Percentiles rank a stretch among this genome's conserved stretches.
Evolutionary conservation across 2,113 vertebrate species (phyloP).

Genomic region (Passer montanus): DNA sequence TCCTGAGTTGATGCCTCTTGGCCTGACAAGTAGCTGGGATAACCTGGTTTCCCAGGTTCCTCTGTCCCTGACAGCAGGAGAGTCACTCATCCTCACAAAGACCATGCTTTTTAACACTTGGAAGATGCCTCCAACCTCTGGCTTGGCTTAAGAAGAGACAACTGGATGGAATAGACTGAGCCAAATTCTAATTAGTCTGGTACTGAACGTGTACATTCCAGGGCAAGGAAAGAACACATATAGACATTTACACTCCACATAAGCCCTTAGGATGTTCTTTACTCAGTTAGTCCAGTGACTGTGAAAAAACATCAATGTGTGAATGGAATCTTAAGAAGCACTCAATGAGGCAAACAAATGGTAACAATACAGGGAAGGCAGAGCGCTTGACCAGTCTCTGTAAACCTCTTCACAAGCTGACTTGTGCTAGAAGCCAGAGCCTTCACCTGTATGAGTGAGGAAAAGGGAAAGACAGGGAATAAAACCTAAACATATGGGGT

Average conservation of each 20-base stretch:
- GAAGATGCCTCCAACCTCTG: not conserved
- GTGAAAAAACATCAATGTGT: not conserved
- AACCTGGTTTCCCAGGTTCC: not conserved
- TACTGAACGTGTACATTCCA: not conserved
- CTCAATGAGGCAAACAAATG: not conserved
- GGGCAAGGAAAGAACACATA: not conserved
- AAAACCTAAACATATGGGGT: not conserved
- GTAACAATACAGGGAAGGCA: not conserved
- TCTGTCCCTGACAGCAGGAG: not conserved
- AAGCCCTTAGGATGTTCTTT: not conserved
- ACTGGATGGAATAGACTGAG: not conserved
- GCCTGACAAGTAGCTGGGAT: not conserved
- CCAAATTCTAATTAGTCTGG: not conserved
- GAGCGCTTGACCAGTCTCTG: not conserved
- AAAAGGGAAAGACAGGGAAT: not conserved
- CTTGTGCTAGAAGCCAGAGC: not conserved
- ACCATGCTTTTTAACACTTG: not conserved
- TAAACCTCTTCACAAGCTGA: not conserved
- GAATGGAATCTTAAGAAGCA: not conserved
- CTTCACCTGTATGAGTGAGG: not conserved
- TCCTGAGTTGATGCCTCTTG: rapidly evolving
- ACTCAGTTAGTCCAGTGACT: not conserved
- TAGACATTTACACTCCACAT: not conserved
- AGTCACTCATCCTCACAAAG: not conserved
- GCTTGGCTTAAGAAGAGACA: not conserved